Conservation (phyloP, 2,888 invertebrate genomes). For the Syrphus vitripennis region DNA sequence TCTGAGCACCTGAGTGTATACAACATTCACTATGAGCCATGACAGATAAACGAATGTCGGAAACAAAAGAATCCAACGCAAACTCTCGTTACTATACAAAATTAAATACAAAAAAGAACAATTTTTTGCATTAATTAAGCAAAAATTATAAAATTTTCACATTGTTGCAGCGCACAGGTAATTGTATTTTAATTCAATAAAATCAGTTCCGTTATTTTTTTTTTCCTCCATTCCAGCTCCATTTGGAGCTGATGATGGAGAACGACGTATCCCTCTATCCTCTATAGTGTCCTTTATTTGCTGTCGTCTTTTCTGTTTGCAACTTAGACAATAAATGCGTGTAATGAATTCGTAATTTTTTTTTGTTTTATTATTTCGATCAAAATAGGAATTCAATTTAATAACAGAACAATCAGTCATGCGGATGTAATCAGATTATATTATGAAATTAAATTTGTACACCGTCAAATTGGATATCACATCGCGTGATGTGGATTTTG, state of each 20-base stretch:
- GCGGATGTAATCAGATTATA: slow-evolving; percentile 27
- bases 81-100: not conserved
- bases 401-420: slow-evolving; percentile 4
- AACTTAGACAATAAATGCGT: slow-evolving; percentile 38
- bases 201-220: not conserved
- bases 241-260: not conserved
- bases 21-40: too few species aligned
- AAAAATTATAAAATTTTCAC: not conserved
- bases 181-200: slow-evolving; percentile 13
- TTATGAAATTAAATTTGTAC: slow-evolving; percentile 43
- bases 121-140: not conserved
- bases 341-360: slow-evolving; percentile 53
- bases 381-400: slow-evolving; percentile 41
- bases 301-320: not conserved
- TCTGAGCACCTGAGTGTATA: not conserved
- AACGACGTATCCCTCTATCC: not conserved
- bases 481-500: slow-evolving; percentile 44
- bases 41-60: not conserved
- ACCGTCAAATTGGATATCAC: not conserved
- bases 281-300: not conserved
- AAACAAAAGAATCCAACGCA: not conserved
- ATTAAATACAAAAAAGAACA: not conserved
- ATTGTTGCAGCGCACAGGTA: slow-evolving; percentile 12
- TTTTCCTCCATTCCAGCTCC: too few species aligned
- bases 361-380: slow-evolving; percentile 52